Base-by-base conservation (phyloP, 2,888 invertebrate species). In the Amiota mariae region DNA sequence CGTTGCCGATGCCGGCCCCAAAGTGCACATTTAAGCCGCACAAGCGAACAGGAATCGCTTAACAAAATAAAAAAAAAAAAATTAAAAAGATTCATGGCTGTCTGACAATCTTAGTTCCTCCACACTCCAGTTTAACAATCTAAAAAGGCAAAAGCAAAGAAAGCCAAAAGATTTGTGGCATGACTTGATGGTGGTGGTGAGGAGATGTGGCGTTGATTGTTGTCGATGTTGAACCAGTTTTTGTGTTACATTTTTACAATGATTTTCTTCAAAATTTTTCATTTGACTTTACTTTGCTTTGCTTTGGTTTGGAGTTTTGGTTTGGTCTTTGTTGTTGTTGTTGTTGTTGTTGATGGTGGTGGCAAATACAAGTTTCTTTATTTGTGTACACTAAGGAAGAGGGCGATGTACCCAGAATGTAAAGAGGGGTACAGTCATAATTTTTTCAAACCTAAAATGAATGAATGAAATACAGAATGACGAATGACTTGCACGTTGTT, bases 161-260 rank as follows among this genome's bases (percentile, higher is more conserved):
- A 18, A 59, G 18, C 18, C 59, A 18, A 20, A 24, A 59, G 59
- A 59, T 59, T 59, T 59, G 59, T 59, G 59, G 59, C 18, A 20
- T 18, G 59, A 24, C 18, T 12, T 59, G 18, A 20, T 59, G 59
- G 59, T 59, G 12, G 59, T n/a, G 11, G 57, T n/a, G 9, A n/a
- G 57, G 59, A 20, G 18, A 8, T 12, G 59, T 20, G 57, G 10
- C 57, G 57, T 57, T 57, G 13, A 20, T 59, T 15, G 6, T 59
- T 36, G 36, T 36, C 36, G 36, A 36, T 59, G 18, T 59, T 66
- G 66, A 48, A 66, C 66, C 66, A 66, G 66, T 66, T 48, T 59
- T 51, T 59, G 59, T 59, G 59, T 59, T 59, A 59, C 59, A 59
- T 18, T 59, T 59, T 59, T 15, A 12, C 59, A 15, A 57, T 9